Base-by-base conservation (phyloP, 2,113 vertebrate genomes). In the Ptychochromis oligacanthus region DNA sequence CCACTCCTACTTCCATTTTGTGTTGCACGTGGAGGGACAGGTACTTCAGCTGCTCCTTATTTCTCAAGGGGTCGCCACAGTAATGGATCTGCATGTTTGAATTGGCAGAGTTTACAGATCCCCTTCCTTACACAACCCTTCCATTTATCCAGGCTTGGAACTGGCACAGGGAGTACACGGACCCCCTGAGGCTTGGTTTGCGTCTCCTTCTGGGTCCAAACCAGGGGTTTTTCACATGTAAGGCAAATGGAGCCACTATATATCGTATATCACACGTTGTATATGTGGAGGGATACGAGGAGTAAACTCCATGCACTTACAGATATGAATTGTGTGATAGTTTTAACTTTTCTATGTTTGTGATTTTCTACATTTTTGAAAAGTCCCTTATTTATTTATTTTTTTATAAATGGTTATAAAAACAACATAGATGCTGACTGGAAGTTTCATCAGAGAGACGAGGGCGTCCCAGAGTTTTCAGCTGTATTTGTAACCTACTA, bases 51-150 rank as follows among this genome's bases (percentile, higher is more conserved):
- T 49, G 1, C 5, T 67, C 15, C 64, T 28, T 70, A 70, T 0
- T 67, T 67, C 38, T 14, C 38, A 46, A 46, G 13, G 14, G 64
- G 38, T 43, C 13, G 15, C 40, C 38, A 46, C 64, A 67, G 64
- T 67, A 22, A 67, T 17, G 40, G 10, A 40, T 46, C 26, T 46
- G 8, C 11, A 43, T 12, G 40, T 43, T 12, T 12, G 10, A 67
- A 46, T 8, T 67, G 22, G 22, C 22, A 67, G 40, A 46, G 22
- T 67, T 67, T 67, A 67, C 38, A 67, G 26, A n/a, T 26, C 4
- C 64, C 8, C 10, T 43, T 46, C 40, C 8, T 1, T 0, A 67
- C 8, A 67, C 17, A 67, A 2, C 4, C 17, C 22, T 46, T 22
- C 2, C 22, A 12, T 43, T 13, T 12, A 43, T 40, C 38, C 38